phyloP scores from a whole-genome alignment of 2,888 invertebrate species.

The Elegia similella region DNA sequence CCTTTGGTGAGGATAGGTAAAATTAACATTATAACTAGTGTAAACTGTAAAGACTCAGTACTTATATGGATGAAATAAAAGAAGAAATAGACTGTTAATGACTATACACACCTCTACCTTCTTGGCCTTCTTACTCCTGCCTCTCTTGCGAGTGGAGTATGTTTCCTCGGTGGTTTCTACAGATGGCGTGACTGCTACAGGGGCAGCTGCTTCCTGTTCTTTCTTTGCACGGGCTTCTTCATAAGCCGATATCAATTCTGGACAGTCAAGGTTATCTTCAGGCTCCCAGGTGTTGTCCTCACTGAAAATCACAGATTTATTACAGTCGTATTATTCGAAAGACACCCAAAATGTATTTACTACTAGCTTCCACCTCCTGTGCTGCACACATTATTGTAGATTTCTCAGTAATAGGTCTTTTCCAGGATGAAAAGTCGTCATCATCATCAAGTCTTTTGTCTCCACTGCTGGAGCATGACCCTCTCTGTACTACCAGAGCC shows the following conservation, averaged over 20 bases:
- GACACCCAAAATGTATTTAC: no score
- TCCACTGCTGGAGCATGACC: no score
- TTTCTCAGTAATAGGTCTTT: no score
- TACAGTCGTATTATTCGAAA: not conserved
- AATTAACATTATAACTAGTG: no score
- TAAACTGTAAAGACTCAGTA: no score
- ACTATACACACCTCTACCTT: conserved; percentile 37
- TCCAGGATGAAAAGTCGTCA: no score
- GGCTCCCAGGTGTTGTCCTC: conserved; percentile 94
- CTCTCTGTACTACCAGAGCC: no score
- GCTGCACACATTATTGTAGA: no score
- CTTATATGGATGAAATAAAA: no score
- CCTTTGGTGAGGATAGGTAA: no score
- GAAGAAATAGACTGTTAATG: not conserved
- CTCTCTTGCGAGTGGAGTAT: conserved; percentile 49
- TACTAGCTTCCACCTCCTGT: no score
- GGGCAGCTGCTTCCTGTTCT: conserved; percentile 51
- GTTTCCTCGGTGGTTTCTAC: conserved; percentile 49
- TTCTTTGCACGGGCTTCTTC: conserved; percentile 82
- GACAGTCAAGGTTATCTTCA: conserved; percentile 90
- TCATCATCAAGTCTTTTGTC: no score
- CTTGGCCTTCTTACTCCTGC: conserved; percentile 60
- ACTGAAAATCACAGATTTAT: conserved; percentile 53
- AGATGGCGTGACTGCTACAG: conserved; percentile 27
- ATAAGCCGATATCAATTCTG: conserved; percentile 86